phyloP scores from a whole-genome alignment of 2,797 vertebrate species.

The Coregonus sp. region DNA sequence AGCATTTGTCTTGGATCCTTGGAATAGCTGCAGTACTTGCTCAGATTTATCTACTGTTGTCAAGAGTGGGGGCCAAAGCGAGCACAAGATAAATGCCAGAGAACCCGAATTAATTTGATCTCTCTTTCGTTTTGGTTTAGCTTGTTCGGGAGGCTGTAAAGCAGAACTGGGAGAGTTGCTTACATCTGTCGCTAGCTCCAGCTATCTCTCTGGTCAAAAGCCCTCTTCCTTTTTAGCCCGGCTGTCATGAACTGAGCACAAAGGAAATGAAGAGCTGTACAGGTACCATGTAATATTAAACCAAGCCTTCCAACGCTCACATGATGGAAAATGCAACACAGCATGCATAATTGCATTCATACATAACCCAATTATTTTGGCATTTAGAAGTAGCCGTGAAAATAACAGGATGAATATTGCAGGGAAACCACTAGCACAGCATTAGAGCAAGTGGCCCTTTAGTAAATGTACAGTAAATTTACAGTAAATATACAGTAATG shows the following conservation, averaged over 20 bases:
- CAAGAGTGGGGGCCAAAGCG: slow-evolving; percentile 7
- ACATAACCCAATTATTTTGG: slow-evolving; percentile 60
- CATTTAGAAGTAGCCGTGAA: slow-evolving; percentile 44
- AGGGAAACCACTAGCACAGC: slow-evolving; percentile 20
- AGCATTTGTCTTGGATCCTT: slow-evolving; percentile 36
- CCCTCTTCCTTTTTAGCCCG: neutral
- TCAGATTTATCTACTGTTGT: slow-evolving; percentile 47
- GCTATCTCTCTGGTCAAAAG: slow-evolving; percentile 4
- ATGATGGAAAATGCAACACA: slow-evolving; percentile 54
- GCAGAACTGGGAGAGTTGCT: neutral
- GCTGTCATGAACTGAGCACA: no score
- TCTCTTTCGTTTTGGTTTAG: no score
- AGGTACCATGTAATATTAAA: slow-evolving; percentile 44
- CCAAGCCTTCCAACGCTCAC: slow-evolving; percentile 46
- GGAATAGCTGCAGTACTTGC: slow-evolving; percentile 50
- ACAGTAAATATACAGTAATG: no score
- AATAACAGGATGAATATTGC: slow-evolving; percentile 48
- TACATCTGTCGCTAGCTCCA: neutral
- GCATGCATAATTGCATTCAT: slow-evolving; percentile 66
- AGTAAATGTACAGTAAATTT: slow-evolving; percentile 5
- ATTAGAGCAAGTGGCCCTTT: slow-evolving; percentile 4
- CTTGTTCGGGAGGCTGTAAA: no score
- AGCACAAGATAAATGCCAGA: slow-evolving; percentile 29
- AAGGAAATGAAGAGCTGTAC: slow-evolving; percentile 14
- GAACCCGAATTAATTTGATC: no score